phyloP scores from a whole-genome alignment of 2,113 vertebrate genomes.

The Rhinichthys klamathensis region DNA sequence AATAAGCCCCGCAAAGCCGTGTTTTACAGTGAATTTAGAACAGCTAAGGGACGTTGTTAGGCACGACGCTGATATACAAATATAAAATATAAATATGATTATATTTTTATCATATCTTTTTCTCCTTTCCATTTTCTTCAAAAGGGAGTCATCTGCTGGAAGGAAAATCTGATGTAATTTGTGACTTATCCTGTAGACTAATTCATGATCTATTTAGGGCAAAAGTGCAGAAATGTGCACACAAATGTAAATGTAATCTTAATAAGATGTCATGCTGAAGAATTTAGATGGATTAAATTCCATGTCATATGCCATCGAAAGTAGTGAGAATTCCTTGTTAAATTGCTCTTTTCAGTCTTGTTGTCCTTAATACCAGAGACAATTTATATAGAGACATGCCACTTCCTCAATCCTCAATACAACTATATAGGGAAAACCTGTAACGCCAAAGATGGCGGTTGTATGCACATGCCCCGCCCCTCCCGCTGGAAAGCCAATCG shows the following conservation, averaged over 20 bases:
- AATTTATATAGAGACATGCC: too few relatives aligned
- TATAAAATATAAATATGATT: not conserved
- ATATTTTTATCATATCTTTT: slow-evolving; percentile 1
- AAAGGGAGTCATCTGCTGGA: not conserved
- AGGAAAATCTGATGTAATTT: slow-evolving; percentile 21
- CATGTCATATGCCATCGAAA: not conserved
- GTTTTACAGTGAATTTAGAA: too few relatives aligned
- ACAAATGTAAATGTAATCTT: slow-evolving; percentile 2
- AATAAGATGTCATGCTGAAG: slow-evolving; percentile 25
- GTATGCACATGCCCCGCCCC: too few relatives aligned
- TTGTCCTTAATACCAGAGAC: slow-evolving; percentile 17
- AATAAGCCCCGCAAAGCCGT: too few relatives aligned
- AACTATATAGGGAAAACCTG: too few relatives aligned
- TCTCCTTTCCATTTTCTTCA: not conserved
- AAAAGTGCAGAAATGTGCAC: not conserved
- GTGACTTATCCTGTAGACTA: not conserved
- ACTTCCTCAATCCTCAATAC: too few relatives aligned
- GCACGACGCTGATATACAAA: too few relatives aligned
- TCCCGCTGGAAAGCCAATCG: too few relatives aligned
- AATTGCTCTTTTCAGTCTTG: not conserved
- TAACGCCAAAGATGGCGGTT: too few relatives aligned
- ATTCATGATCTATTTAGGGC: not conserved
- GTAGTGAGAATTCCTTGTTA: not conserved
- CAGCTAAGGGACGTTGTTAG: too few relatives aligned
- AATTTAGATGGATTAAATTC: slow-evolving; percentile 27